Conservation (phyloP, 2,888 invertebrate species). For the Bellardia pandia region DNA sequence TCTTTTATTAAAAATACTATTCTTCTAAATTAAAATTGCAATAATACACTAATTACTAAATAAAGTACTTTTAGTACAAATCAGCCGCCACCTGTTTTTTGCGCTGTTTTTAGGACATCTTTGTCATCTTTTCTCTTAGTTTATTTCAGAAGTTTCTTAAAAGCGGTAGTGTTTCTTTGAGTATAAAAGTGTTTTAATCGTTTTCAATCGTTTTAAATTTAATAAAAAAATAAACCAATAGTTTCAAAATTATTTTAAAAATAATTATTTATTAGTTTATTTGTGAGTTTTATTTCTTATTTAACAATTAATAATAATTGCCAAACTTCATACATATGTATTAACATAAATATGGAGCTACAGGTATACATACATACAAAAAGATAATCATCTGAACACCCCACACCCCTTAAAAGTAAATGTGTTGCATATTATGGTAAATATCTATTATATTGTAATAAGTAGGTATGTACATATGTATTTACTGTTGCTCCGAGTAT, state of each 20-base stretch:
- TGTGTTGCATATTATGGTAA: too few relatives aligned
- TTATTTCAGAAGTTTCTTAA: background rate
- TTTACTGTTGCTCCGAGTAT: too few relatives aligned
- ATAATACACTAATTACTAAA: background rate
- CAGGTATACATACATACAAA: background rate
- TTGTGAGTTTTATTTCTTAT: background rate
- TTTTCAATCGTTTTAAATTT: background rate
- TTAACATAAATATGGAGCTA: background rate
- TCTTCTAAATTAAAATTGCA: too few relatives aligned
- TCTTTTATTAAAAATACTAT: too few relatives aligned
- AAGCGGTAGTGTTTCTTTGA: background rate
- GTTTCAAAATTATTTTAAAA: background rate
- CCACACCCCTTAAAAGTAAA: background rate
- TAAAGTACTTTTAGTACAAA: background rate
- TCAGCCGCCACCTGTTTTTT: background rate
- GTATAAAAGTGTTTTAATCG: background rate
- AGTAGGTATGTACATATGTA: too few relatives aligned
- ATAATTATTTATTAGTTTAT: background rate
- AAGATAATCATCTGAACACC: background rate
- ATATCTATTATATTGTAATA: too few relatives aligned
- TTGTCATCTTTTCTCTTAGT: background rate
- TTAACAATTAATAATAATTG: background rate
- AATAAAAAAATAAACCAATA: background rate
- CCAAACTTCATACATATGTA: background rate
- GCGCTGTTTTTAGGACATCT: background rate